Evolutionary conservation across 2,113 vertebrate species (phyloP).

Genomic region (Oreocharis arfaki): DNA sequence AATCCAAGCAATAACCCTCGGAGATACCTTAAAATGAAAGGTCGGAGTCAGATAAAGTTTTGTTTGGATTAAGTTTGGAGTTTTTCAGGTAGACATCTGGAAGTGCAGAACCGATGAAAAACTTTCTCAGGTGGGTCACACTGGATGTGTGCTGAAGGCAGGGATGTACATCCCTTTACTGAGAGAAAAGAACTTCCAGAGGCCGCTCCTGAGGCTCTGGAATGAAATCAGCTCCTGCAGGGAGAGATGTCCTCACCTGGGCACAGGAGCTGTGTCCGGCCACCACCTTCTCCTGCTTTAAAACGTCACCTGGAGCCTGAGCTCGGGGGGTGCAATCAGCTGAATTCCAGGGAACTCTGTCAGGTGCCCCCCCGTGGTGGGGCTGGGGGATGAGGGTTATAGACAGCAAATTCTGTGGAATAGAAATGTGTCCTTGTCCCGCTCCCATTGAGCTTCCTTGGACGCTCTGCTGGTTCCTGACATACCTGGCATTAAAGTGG

Average conservation of each 20-base stretch:
- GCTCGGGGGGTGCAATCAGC: not conserved
- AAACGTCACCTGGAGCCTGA: not conserved
- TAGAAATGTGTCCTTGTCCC: not conserved
- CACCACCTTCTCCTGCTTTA: not conserved
- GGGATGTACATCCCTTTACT: not conserved
- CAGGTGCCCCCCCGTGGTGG: not conserved
- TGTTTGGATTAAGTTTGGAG: not conserved
- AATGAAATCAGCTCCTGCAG: not conserved
- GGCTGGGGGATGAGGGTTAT: not conserved
- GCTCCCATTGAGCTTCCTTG: not conserved
- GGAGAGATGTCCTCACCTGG: not conserved
- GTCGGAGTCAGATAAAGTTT: not conserved
- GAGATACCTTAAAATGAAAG: not conserved
- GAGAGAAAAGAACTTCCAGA: not conserved
- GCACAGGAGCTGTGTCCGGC: not conserved
- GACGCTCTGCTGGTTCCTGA: no score
- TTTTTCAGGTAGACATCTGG: not conserved
- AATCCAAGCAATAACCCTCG: not conserved
- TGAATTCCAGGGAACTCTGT: not conserved
- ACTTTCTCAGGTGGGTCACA: not conserved
- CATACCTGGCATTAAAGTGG: not conserved
- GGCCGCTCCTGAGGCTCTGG: not conserved
- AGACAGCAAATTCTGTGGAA: not conserved
- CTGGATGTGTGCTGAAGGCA: not conserved
- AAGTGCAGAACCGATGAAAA: not conserved